phyloP scores from a whole-genome alignment of 2,797 vertebrate genomes.

The Buceros bicornis region DNA sequence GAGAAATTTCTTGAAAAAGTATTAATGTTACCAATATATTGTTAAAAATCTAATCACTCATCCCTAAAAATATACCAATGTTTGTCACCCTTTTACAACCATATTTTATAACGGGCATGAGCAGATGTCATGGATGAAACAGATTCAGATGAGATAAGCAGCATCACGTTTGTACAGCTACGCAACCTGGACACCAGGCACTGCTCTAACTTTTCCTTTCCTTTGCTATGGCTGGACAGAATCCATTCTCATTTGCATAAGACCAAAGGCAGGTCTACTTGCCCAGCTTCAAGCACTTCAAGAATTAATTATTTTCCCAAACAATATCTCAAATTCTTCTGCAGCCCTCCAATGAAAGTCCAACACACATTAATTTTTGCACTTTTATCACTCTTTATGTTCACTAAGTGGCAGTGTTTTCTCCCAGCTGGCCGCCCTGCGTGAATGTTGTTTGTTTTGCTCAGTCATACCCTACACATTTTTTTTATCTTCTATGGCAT shows the following conservation, averaged over 20 bases:
- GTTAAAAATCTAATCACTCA: not conserved
- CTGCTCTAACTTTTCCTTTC: not conserved
- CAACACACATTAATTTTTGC: not conserved
- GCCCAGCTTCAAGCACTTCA: not conserved
- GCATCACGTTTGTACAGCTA: not conserved
- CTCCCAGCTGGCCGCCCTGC: not conserved
- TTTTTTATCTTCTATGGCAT: not conserved
- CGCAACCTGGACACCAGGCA: not conserved
- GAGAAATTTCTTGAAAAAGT: not conserved
- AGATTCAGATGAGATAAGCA: not conserved
- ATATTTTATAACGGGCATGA: not conserved
- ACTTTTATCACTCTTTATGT: not conserved
- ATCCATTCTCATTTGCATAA: not conserved
- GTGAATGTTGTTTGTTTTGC: not conserved
- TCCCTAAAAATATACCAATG: not conserved
- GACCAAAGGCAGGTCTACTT: rapidly evolving
- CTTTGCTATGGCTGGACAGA: not conserved
- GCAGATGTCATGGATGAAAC: not conserved
- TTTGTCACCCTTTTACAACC: not conserved
- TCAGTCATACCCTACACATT: not conserved
- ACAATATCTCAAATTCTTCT: not conserved
- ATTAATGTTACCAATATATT: not conserved
- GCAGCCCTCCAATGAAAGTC: not conserved
- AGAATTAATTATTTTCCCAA: not conserved
- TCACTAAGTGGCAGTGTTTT: not conserved